Percentiles rank a stretch among this genome's conserved stretches.
Conservation (phyloP, 2,797 vertebrate species). For the Tapera naevia region DNA sequence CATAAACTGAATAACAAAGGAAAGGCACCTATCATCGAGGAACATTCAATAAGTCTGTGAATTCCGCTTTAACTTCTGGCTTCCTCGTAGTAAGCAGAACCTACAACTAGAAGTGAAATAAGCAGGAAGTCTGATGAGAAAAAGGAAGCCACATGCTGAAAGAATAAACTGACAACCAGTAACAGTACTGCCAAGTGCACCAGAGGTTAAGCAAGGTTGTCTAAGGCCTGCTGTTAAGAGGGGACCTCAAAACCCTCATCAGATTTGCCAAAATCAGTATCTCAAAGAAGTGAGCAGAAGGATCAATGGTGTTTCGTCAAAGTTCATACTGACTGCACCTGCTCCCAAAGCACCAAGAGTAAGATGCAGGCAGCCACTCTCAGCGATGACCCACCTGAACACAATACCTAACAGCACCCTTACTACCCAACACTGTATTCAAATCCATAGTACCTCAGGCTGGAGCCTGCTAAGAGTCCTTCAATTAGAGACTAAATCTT, state of each 20-base stretch:
- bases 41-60: neutral
- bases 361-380: neutral
- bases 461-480: neutral
- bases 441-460: neutral
- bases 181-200: neutral
- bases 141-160: slow-evolving; percentile 47
- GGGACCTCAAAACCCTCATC: neutral
- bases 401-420: neutral
- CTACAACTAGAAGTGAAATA: slow-evolving; percentile 18
- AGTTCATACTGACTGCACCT: neutral
- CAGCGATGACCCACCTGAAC: neutral
- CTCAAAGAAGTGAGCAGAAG: neutral
- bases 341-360: neutral
- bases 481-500: neutral
- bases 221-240: neutral
- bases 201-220: neutral
- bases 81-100: slow-evolving; percentile 33
- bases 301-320: neutral
- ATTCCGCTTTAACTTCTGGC: neutral
- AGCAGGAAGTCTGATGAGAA: slow-evolving; percentile 51
- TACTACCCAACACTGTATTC: neutral
- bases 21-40: neutral
- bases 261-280: neutral
- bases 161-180: neutral
- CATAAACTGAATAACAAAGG: neutral